Evolutionary conservation across 2,888 invertebrate genomes (phyloP).

Genomic region (Pteria penguin): DNA sequence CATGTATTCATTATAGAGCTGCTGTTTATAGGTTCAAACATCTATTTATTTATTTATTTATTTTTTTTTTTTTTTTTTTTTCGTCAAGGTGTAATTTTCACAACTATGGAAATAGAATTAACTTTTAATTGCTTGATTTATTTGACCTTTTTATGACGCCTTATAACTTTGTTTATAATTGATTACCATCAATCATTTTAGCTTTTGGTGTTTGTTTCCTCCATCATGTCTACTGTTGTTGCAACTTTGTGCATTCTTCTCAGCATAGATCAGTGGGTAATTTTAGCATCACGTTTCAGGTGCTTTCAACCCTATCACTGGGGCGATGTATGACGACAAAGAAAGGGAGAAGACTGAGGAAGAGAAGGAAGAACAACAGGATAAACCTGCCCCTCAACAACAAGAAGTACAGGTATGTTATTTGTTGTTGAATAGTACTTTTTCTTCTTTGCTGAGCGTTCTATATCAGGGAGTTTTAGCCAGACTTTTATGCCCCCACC

Average conservation of each 20-base stretch:
- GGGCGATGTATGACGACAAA: conserved; percentile 8
- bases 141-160: no score
- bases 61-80: no score
- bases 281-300: conserved; percentile 12
- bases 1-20: no score
- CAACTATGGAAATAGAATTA: no score
- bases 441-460: no score
- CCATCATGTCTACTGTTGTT: background rate
- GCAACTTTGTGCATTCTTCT: background rate
- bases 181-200: background rate
- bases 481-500: no score
- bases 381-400: background rate
- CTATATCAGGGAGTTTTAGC: no score
- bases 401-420: background rate
- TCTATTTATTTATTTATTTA: no score
- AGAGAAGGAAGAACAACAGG: background rate
- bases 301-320: conserved; percentile 42
- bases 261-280: background rate
- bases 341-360: background rate
- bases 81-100: no score
- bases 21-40: no score
- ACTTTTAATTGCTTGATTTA: no score
- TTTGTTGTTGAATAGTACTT: background rate
- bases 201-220: background rate
- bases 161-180: no score